Conservation (phyloP, 2,113 vertebrate genomes). For the Oncorhynchus nerka region DNA sequence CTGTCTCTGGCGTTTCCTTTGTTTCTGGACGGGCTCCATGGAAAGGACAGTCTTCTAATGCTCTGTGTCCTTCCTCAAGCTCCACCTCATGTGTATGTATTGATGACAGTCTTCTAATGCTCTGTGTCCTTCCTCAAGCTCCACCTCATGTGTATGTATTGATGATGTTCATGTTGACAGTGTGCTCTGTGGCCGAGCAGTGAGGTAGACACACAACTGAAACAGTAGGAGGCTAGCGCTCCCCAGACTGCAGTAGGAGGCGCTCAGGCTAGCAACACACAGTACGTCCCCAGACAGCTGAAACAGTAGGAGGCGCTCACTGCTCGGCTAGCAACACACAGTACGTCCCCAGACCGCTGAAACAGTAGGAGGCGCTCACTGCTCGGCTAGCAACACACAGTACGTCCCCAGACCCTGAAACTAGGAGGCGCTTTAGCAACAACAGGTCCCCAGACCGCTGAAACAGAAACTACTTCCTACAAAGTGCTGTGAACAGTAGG, state of each 20-base stretch:
- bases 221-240: too few relatives aligned
- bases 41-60: conserved; percentile 41
- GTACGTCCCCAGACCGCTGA: too few relatives aligned
- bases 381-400: conserved; percentile 41
- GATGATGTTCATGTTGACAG: conserved; percentile 49
- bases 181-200: conserved; percentile 52
- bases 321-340: conserved; percentile 40
- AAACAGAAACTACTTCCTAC: conserved; percentile 41
- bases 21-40: conserved; percentile 42
- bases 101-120: conserved; percentile 56
- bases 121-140: conserved; percentile 58
- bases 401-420: too few relatives aligned
- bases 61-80: conserved; percentile 58
- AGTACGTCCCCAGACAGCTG: too few relatives aligned
- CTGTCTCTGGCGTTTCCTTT: conserved; percentile 32
- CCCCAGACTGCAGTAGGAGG: too few relatives aligned
- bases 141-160: conserved; percentile 54
- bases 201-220: conserved; percentile 45
- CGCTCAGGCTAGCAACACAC: too few relatives aligned
- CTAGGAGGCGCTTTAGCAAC: conserved; percentile 20
- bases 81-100: conserved; percentile 53
- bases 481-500: conserved; percentile 45
- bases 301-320: conserved; percentile 16
- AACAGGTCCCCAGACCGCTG: too few relatives aligned
- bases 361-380: conserved; percentile 16